Percentiles rank a stretch among this genome's conserved stretches.
These are phyloP conservation scores for Hafferia zeledoni DNA, from an alignment of 2,797 vertebrate species.

Conservation along the genomic window DNA sequence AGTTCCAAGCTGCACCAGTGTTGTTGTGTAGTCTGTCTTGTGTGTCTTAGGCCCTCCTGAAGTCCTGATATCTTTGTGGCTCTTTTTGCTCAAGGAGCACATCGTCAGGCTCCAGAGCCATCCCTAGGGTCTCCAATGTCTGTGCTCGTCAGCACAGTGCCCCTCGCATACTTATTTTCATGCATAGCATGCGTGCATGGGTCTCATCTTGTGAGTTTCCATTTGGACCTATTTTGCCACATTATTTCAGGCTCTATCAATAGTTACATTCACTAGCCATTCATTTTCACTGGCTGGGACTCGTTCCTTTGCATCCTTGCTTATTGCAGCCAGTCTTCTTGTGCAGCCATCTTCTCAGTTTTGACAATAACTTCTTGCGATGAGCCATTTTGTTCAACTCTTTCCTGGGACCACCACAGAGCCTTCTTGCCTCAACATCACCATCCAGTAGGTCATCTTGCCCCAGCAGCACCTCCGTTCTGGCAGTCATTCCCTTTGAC, in stretches of 20 bases:
- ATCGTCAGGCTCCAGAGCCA: neutral
- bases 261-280: neutral
- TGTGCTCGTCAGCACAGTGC: neutral
- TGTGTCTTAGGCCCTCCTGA: neutral
- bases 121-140: too few relatives aligned
- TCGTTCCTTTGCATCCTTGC: neutral
- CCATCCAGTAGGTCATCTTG: neutral
- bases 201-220: neutral
- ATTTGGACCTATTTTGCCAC: neutral
- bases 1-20: neutral
- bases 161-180: neutral
- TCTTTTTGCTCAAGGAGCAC: neutral
- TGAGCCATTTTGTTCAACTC: neutral
- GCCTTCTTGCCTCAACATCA: neutral
- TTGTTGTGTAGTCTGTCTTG: neutral
- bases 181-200: too few relatives aligned
- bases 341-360: neutral
- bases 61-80: neutral
- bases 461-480: neutral
- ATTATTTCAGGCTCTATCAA: neutral
- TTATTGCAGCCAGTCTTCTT: neutral
- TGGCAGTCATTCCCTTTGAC: neutral
- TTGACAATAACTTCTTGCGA: neutral
- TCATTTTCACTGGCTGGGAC: neutral
- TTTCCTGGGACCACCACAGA: neutral